Evolutionary conservation across 2,888 invertebrate genomes (phyloP), one percentile per base, ranked within the genome.

Genomic region (Lamellibrachia columna): DNA sequence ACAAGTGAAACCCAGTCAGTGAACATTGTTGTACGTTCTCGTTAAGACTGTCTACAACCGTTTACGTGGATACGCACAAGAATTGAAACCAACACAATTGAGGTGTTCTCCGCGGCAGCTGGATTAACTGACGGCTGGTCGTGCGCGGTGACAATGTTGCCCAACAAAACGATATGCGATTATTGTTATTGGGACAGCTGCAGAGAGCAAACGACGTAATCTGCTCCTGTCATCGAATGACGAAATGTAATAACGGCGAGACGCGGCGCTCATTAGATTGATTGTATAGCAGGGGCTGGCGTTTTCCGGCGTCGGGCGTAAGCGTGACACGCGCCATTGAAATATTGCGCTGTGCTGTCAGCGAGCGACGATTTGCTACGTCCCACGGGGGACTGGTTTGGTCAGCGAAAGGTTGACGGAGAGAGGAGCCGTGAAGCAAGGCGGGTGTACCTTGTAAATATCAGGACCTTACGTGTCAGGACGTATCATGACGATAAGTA

Each of bases 351-450:
- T 2, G 75, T 4, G 75, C 22, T 75, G 75, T 22, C 15, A 75
- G 75, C 75, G 22, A 15, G n/a, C 75, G 75, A 75, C 75, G 15
- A 75, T 75, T 75, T 75, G 75, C 75, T 22, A 75, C 22, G 75
- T 75, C 75, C 75, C 15, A 15, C 6, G 75, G 75, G 55, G 75
- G 75, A 75, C 15, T 75, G 22, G n/a, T 22, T 75, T 75, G 75
- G 75, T 75, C 75, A 75, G 75, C 75, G 75, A 75, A 75, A 75
- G 75, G 75, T 75, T 75, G 75, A 22, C 75, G 75, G 22, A n/a
- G 22, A 75, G 75, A 22, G 75, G 75, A 75, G n/a, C 22, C 22
- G 15, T 75, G 55, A 15, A 15, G 22, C 75, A 11, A 75, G 15
- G n/a, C 75, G 75, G 75, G 22, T 75, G 75, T 75, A 4, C 75